Percentiles rank a stretch among this genome's conserved stretches.
phyloP scores from a whole-genome alignment of 2,113 vertebrate species.

The Mungos mungo region DNA sequence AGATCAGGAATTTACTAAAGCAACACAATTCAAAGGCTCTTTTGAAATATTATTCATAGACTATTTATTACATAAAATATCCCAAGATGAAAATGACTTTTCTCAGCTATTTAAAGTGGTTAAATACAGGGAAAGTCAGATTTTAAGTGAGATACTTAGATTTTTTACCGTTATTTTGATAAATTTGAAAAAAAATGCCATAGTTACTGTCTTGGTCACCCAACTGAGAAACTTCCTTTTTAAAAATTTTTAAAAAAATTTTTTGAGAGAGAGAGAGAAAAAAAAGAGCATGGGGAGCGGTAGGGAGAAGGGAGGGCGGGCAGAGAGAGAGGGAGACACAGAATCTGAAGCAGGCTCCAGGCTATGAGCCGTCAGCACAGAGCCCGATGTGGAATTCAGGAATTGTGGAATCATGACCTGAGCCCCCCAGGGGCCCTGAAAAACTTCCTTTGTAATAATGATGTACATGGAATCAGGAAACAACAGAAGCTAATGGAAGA shows the following conservation, averaged over 20 bases:
- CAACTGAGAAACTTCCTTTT: neutral
- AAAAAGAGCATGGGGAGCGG: no score
- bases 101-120: neutral
- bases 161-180: neutral
- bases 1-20: neutral
- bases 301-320: no score
- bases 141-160: neutral
- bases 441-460: neutral
- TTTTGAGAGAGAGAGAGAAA: no score
- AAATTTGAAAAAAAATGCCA: neutral
- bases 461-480: fast-evolving
- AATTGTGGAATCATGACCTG: no score
- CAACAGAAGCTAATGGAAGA: neutral
- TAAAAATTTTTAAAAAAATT: no score
- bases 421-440: neutral
- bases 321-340: no score
- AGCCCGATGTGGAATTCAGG: no score
- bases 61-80: neutral
- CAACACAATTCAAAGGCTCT: neutral
- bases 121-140: neutral
- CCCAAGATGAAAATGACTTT: neutral
- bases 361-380: no score
- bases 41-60: neutral
- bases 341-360: no score
- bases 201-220: neutral